phyloP scores from a whole-genome alignment of 2,888 invertebrate genomes.

The Lithophane socia region DNA sequence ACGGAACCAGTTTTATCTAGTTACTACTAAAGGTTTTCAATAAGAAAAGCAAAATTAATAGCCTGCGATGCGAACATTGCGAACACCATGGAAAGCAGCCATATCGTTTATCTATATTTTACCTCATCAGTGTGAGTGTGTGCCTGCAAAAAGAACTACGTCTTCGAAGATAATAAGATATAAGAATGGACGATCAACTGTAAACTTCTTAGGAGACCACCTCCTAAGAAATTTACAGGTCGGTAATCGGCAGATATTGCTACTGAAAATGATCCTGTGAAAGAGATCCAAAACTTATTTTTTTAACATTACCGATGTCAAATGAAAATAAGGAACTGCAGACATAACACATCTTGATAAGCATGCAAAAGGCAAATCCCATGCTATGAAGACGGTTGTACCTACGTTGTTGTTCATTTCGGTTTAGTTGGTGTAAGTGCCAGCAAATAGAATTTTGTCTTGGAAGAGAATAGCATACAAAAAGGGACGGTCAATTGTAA shows the following conservation, averaged over 20 bases:
- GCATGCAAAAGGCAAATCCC: constrained; percentile 44
- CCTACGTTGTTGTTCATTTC: constrained; percentile 21
- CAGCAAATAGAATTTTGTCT: constrained; percentile 62
- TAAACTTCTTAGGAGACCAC: constrained; percentile 51
- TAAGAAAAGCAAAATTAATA: constrained; percentile 1
- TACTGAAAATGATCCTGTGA: constrained; percentile 44
- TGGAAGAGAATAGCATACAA: constrained; percentile 57
- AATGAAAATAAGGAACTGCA: constrained; percentile 12
- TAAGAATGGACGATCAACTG: constrained; percentile 67
- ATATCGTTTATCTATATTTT: constrained; percentile 19
- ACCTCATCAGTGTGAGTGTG: constrained; percentile 66
- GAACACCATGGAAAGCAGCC: constrained; percentile 9
- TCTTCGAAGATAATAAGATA: constrained; percentile 71
- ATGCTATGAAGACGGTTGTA: constrained; percentile 29
- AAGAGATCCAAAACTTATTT: constrained; percentile 16
- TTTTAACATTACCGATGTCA: not conserved
- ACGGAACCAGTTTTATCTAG: constrained; percentile 15
- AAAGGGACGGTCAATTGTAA: constrained; percentile 53
- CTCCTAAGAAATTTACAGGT: no score
- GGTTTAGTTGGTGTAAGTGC: constrained; percentile 53
- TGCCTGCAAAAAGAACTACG: constrained; percentile 73
- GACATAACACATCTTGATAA: not conserved
- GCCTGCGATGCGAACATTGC: not conserved
- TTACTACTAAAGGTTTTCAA: not conserved
- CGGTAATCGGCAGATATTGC: constrained; percentile 25